These are phyloP conservation scores for Oryzias sinensis DNA, from an alignment of 2,797 vertebrate genomes.

Conservation along the genomic window DNA sequence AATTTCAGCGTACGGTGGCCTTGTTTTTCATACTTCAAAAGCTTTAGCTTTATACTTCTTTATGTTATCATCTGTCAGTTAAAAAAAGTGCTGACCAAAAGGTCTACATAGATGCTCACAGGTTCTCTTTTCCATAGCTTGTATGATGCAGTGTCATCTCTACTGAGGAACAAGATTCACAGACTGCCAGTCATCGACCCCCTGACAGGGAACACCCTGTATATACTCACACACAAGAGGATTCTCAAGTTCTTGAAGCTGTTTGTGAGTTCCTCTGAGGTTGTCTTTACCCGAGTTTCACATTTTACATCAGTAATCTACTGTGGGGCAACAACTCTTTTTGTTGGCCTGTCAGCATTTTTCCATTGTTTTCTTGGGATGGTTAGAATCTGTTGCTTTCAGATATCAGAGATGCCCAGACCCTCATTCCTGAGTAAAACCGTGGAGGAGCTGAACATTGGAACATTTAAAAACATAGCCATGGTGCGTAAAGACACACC, in stretches of 20 bases:
- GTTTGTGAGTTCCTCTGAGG: slow-evolving; percentile 83
- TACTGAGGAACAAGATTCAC: slow-evolving; percentile 97
- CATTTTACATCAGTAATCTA: background rate
- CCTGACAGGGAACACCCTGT: slow-evolving; percentile 92
- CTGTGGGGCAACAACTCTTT: background rate
- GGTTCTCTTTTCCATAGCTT: slow-evolving; percentile 74
- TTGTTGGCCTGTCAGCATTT: background rate
- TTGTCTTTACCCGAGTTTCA: background rate
- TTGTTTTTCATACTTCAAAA: no score
- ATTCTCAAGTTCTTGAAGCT: slow-evolving; percentile 98
- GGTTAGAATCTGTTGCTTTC: slow-evolving; percentile 12
- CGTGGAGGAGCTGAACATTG: slow-evolving; percentile 87
- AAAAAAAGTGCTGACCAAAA: background rate
- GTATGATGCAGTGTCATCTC: slow-evolving; percentile 93
- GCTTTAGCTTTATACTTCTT: background rate
- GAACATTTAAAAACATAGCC: slow-evolving; percentile 94
- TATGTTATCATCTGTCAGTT: background rate
- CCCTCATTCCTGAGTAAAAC: slow-evolving; percentile 87
- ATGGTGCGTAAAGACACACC: slow-evolving; percentile 90
- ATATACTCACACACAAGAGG: slow-evolving; percentile 98
- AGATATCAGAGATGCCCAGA: slow-evolving; percentile 96
- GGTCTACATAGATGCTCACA: background rate
- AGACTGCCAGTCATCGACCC: slow-evolving; percentile 96
- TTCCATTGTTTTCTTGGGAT: background rate
- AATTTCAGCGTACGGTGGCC: no score